These are phyloP conservation scores for Pogoniulus pusillus DNA, from an alignment of 2,797 vertebrate genomes.

Conservation along the genomic window DNA sequence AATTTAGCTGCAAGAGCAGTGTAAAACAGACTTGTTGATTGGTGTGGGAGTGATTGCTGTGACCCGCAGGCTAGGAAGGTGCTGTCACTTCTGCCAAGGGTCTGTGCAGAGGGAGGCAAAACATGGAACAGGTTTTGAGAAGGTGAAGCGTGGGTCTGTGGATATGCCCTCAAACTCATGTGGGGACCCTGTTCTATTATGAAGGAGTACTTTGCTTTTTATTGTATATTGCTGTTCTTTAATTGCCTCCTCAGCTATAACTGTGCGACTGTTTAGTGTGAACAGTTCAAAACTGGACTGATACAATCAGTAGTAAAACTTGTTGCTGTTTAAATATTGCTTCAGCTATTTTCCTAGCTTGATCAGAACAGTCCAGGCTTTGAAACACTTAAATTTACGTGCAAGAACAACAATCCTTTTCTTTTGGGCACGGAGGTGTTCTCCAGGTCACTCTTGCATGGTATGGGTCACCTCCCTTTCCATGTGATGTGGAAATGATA, in stretches of 20 bases:
- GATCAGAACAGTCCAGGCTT: background rate
- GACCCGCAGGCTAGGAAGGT: background rate
- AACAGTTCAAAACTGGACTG: background rate
- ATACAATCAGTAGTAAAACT: background rate
- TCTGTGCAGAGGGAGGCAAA: background rate
- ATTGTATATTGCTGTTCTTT: background rate
- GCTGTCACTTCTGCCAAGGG: slow-evolving; percentile 11
- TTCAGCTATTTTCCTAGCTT: background rate
- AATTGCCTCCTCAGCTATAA: background rate
- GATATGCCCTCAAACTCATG: background rate
- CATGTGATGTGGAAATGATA: background rate
- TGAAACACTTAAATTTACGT: background rate
- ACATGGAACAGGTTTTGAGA: background rate
- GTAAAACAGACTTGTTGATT: background rate
- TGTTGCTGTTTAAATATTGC: background rate
- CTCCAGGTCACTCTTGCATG: background rate
- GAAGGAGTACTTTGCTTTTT: background rate
- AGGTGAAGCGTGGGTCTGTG: background rate
- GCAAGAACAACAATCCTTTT: background rate
- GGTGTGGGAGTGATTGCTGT: slow-evolving; percentile 27
- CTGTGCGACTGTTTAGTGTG: background rate
- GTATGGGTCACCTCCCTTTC: background rate
- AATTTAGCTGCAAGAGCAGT: slow-evolving; percentile 5
- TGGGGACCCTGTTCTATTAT: background rate
- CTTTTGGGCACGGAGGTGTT: background rate